phyloP scores from a whole-genome alignment of 2,797 vertebrate species.

The Eulemur rubriventer region DNA sequence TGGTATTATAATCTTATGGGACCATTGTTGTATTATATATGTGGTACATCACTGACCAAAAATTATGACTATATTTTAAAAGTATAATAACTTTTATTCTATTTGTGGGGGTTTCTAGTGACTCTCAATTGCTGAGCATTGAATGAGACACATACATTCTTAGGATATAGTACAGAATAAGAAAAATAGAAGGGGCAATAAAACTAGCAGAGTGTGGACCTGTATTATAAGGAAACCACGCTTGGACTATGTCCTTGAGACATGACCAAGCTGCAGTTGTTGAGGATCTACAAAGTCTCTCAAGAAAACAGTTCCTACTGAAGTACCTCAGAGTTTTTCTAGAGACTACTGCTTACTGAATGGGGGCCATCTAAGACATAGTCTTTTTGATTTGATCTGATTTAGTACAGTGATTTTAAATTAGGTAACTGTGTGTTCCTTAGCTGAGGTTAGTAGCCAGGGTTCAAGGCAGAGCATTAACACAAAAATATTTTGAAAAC shows the following conservation, averaged over 20 bases:
- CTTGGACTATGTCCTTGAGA: background rate
- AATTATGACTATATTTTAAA: background rate
- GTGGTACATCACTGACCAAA: background rate
- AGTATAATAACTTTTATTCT: background rate
- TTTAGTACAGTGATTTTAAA: background rate
- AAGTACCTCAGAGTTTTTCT: background rate
- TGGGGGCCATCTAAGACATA: background rate
- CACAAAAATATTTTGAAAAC: background rate
- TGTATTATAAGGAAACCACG: background rate
- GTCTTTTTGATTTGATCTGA: background rate
- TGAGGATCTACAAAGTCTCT: background rate
- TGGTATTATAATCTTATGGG: background rate
- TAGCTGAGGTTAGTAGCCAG: background rate
- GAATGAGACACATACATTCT: background rate
- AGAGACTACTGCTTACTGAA: background rate
- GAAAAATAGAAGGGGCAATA: background rate
- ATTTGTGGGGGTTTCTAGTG: background rate
- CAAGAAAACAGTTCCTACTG: background rate
- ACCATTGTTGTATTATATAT: background rate
- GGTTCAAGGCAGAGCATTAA: background rate
- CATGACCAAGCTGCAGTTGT: background rate
- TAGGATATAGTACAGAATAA: background rate
- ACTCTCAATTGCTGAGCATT: background rate
- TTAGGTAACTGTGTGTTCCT: background rate
- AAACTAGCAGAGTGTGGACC: background rate